Conservation (phyloP, 2,797 vertebrate genomes). For the Etheostoma nigrum region DNA sequence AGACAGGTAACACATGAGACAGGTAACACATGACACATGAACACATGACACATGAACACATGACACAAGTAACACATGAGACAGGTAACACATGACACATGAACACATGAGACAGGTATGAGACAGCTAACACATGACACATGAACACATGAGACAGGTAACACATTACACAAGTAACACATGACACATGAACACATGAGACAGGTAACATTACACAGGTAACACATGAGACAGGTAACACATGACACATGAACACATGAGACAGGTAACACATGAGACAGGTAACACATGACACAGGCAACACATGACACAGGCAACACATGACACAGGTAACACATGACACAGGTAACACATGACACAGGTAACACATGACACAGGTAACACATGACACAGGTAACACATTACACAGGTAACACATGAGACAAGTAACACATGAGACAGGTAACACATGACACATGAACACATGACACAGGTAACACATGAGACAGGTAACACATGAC, state of each 20-base stretch:
- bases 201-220: neutral
- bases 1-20: neutral
- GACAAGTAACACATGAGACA: neutral
- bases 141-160: neutral
- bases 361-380: too few relatives aligned
- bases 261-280: too few relatives aligned
- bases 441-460: neutral
- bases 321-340: too few relatives aligned
- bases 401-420: neutral
- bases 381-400: too few relatives aligned
- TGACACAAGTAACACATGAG: neutral
- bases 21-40: neutral
- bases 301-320: too few relatives aligned
- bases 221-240: too few relatives aligned
- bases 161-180: neutral
- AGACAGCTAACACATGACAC: neutral
- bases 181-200: neutral
- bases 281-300: neutral
- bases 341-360: too few relatives aligned
- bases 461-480: neutral
- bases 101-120: neutral
- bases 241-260: neutral
- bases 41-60: neutral
- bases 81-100: too few relatives aligned
- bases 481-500: neutral